A percentile compares a stretch with the other conserved stretches of the same genome.
phyloP scores from a whole-genome alignment of 2,113 vertebrate genomes.

The Lota lota region DNA sequence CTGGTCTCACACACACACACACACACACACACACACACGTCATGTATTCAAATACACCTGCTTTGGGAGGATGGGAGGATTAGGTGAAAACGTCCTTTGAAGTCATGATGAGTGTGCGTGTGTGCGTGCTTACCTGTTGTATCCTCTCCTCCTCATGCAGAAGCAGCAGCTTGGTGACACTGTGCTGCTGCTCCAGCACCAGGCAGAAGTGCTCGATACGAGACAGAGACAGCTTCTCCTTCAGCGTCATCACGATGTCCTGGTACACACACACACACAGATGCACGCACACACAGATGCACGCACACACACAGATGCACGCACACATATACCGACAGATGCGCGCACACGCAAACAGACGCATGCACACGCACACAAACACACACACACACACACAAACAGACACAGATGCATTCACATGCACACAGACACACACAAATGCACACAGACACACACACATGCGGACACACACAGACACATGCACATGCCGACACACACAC shows the following conservation, averaged over 20 bases:
- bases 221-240: constrained; percentile 90
- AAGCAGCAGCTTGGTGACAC: constrained; percentile 81
- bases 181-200: constrained; percentile 88
- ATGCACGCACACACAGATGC: constrained; percentile 2
- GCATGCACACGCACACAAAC: constrained; percentile 10
- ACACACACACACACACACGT: neutral
- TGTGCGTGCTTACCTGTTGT: constrained; percentile 76
- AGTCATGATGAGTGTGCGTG: constrained; percentile 4
- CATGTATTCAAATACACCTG: no score
- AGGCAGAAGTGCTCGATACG: constrained; percentile 87
- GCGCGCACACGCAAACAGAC: no score
- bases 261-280: constrained; percentile 46
- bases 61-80: no score
- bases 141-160: constrained; percentile 91
- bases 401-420: neutral
- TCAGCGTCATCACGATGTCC: constrained; percentile 96
- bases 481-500: no score
- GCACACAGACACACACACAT: constrained; percentile 1
- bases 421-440: constrained; percentile 2
- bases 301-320: neutral
- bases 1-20: constrained; percentile 57
- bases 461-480: neutral
- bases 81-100: neutral
- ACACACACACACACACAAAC: neutral
- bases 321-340: no score